phyloP scores from a whole-genome alignment of 2,113 vertebrate species.

The Propithecus coquereli region DNA sequence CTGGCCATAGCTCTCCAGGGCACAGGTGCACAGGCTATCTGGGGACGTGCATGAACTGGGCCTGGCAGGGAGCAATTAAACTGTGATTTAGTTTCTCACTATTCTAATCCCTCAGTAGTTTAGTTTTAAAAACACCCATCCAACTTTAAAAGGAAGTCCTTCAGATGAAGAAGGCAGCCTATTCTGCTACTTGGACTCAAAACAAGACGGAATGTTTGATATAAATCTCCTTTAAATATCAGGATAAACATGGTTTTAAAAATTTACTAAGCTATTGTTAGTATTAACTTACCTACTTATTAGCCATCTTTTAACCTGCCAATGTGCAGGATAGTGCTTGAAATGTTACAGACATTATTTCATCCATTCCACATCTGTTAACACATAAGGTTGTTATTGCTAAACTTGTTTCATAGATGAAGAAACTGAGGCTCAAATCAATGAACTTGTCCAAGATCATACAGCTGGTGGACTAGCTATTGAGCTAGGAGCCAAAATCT shows the following conservation, averaged over 20 bases:
- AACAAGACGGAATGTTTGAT: conserved; percentile 7
- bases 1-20: not conserved
- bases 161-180: not conserved
- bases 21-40: not conserved
- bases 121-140: not conserved
- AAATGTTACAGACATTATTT: not conserved
- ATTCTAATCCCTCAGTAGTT: not conserved
- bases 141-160: not conserved
- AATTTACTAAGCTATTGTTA: not conserved
- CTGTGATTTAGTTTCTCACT: not conserved
- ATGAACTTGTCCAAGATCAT: not conserved
- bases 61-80: not conserved
- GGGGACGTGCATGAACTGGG: not conserved
- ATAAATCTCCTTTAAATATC: not conserved
- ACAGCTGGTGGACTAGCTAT: not conserved
- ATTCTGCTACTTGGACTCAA: not conserved
- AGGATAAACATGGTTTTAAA: not conserved
- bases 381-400: not conserved
- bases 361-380: not conserved
- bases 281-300: not conserved
- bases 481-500: not conserved
- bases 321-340: not conserved
- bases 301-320: not conserved
- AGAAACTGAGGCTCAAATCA: not conserved
- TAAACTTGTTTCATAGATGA: not conserved